These are phyloP conservation scores for Zelleria hepariella DNA, from an alignment of 2,888 invertebrate species.

Conservation along the genomic window DNA sequence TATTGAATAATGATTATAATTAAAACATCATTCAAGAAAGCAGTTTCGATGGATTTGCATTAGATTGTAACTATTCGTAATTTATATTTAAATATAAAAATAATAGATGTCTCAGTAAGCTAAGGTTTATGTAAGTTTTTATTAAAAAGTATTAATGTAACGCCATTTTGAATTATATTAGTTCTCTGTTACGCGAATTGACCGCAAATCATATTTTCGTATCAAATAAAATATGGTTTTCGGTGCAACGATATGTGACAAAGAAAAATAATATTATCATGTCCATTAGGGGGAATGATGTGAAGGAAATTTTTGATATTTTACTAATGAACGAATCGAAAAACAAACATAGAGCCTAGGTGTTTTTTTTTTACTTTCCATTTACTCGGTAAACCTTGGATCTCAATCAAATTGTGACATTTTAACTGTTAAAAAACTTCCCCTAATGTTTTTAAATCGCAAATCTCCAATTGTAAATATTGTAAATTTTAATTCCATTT, in stretches of 20 bases:
- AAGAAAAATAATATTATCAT: constrained; percentile 26
- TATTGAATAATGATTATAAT: background rate
- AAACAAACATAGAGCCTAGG: constrained; percentile 54
- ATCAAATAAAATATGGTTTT: background rate
- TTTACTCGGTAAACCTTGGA: constrained; percentile 4
- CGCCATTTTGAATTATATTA: constrained; percentile 29
- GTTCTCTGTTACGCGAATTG: background rate
- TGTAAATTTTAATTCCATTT: constrained; percentile 51
- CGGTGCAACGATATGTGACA: constrained; percentile 17
- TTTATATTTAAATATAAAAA: constrained; percentile 57
- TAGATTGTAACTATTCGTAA: constrained; percentile 56
- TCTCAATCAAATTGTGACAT: background rate
- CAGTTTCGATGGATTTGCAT: constrained; percentile 31
- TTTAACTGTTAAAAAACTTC: constrained; percentile 21
- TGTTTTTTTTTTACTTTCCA: constrained; percentile 50
- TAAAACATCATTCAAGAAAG: constrained; percentile 7
- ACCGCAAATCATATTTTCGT: background rate
- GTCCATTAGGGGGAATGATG: constrained; percentile 67
- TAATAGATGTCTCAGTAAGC: constrained; percentile 65
- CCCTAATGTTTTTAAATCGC: constrained; percentile 44
- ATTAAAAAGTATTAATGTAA: constrained; percentile 41
- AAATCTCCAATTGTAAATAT: constrained; percentile 62
- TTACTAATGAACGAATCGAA: constrained; percentile 59
- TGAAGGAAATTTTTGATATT: constrained; percentile 65
- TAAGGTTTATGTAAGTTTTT: constrained; percentile 63